Percentiles rank a stretch among this genome's conserved stretches.
Conservation (phyloP, 2,113 vertebrate genomes). For the Trichechus manatus region DNA sequence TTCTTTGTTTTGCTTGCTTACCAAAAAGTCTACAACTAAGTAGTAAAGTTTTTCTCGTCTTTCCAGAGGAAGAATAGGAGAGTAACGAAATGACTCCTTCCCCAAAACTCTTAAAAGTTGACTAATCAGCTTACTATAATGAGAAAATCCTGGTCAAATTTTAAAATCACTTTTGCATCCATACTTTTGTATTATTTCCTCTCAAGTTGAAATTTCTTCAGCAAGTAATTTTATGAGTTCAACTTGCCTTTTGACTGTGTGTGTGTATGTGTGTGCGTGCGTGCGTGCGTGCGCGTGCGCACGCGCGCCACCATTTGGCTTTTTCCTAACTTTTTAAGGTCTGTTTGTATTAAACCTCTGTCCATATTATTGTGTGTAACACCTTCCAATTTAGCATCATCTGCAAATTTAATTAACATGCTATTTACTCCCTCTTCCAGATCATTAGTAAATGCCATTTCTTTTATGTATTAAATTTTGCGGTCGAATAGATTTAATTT, state of each 20-base stretch:
- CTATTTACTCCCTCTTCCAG: slow-evolving; percentile 82
- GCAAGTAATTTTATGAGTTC: slow-evolving; percentile 14
- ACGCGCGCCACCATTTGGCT: neutral
- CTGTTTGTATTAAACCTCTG: slow-evolving; percentile 48
- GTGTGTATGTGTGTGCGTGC: neutral
- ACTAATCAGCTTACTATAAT: neutral
- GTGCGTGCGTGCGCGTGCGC: neutral
- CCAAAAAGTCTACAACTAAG: neutral
- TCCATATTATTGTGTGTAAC: slow-evolving; percentile 47
- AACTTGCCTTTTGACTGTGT: neutral
- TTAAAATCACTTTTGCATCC: slow-evolving; percentile 22
- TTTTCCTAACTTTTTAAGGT: slow-evolving; percentile 48
- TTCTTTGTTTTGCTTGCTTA: neutral
- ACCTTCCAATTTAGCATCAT: slow-evolving; percentile 78
- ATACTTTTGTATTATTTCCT: slow-evolving; percentile 38
- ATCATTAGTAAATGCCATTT: slow-evolving; percentile 83
- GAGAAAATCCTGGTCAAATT: slow-evolving; percentile 30
- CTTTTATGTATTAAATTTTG: slow-evolving; percentile 86
- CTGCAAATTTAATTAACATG: slow-evolving; percentile 81
- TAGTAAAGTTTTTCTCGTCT: neutral
- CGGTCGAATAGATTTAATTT: slow-evolving; percentile 85
- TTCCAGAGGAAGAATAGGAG: neutral
- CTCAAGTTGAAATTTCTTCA: slow-evolving; percentile 39
- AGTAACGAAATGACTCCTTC: neutral
- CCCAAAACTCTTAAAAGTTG: neutral